Evolutionary conservation across 2,888 invertebrate species (phyloP).

Genomic region (Xestia sexstrigata): DNA sequence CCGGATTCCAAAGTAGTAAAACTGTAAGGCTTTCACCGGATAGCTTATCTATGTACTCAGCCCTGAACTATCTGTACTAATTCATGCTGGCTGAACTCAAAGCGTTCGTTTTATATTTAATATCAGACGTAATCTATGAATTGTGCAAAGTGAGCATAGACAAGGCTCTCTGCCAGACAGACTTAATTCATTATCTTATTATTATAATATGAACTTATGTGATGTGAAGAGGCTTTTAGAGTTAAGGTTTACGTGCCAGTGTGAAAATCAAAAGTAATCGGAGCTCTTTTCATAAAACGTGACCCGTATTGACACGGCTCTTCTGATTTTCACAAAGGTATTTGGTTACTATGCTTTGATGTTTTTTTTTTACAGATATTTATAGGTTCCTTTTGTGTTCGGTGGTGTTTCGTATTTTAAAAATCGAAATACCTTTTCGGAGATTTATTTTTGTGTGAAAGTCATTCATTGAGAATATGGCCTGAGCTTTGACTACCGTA

Average conservation of each 20-base stretch:
- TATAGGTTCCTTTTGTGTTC: not conserved
- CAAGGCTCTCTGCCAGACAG: slow-evolving; percentile 43
- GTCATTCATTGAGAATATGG: slow-evolving; percentile 36
- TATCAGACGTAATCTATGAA: slow-evolving; percentile 60
- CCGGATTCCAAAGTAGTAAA: slow-evolving; percentile 47
- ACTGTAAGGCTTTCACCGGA: slow-evolving; percentile 31
- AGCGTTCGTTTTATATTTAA: slow-evolving; percentile 62
- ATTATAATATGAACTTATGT: slow-evolving; percentile 12
- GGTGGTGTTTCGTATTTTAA: slow-evolving; percentile 4
- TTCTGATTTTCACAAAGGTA: slow-evolving; percentile 37
- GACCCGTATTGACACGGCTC: not conserved
- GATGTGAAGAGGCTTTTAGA: slow-evolving; percentile 11
- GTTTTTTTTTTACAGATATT: slow-evolving; percentile 7
- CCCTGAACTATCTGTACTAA: slow-evolving; percentile 52
- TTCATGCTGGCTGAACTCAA: slow-evolving; percentile 52
- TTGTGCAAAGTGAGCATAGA: slow-evolving; percentile 34
- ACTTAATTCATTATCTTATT: slow-evolving; percentile 36
- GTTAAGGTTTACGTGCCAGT: not conserved
- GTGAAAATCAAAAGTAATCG: not conserved
- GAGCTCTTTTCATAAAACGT: slow-evolving; percentile 2
- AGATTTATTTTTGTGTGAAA: slow-evolving; percentile 7
- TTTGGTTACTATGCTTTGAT: slow-evolving; percentile 32
- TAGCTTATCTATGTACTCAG: slow-evolving; percentile 55
- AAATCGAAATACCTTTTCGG: not conserved
- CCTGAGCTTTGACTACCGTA: slow-evolving; percentile 37